phyloP scores from a whole-genome alignment of 2,888 invertebrate genomes.

The Spilarctia lutea region DNA sequence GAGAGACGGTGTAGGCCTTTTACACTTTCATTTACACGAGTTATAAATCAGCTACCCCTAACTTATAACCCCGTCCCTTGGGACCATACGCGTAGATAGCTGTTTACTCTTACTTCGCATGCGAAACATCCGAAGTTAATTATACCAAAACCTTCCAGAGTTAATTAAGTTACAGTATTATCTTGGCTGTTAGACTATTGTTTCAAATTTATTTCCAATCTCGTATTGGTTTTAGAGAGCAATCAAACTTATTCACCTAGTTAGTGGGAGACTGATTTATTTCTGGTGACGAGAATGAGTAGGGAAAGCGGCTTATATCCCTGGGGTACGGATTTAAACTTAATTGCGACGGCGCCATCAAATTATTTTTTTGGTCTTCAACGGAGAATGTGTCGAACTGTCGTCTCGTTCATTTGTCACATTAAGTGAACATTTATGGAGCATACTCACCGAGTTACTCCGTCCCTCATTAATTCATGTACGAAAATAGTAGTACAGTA shows the following conservation, averaged over 20 bases:
- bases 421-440: constrained; percentile 30
- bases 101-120: constrained; percentile 47
- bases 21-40: constrained; percentile 42
- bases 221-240: constrained; percentile 34
- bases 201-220: constrained; percentile 44
- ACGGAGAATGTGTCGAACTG: constrained; percentile 25
- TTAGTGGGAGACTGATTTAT: constrained; percentile 43
- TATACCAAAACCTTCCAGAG: constrained; percentile 54
- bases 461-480: not conserved
- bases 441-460: constrained; percentile 5
- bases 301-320: constrained; percentile 2
- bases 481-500: not conserved
- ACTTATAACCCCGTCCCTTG: constrained; percentile 9
- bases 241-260: constrained; percentile 39
- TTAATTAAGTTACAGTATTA: constrained; percentile 63
- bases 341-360: constrained; percentile 36
- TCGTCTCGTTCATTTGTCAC: constrained; percentile 27
- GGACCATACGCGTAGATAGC: constrained; percentile 32
- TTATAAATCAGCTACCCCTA: constrained; percentile 38
- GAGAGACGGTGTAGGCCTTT: constrained; percentile 17
- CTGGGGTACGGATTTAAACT: constrained; percentile 25
- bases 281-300: constrained; percentile 14
- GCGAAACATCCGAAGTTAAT: constrained; percentile 58
- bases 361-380: constrained; percentile 21
- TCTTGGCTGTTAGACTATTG: constrained; percentile 47